Evolutionary conservation across 2,113 vertebrate species (phyloP), one percentile per base, ranked within the genome.

Genomic region (Nerophis ophidion): DNA sequence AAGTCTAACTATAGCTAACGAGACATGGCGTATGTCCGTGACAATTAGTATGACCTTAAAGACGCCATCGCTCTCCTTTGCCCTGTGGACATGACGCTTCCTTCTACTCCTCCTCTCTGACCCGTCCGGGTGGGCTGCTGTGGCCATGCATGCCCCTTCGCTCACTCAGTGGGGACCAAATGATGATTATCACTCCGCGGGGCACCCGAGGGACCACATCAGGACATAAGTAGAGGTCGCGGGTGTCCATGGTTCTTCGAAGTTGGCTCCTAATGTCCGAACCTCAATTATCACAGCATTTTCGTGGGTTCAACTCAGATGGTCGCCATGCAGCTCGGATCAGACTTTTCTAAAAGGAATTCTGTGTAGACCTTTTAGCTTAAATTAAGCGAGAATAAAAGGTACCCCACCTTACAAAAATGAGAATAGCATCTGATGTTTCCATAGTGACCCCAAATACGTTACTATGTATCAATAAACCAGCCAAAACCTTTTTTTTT

Each of bases 41-140:
- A 80, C 89, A 90, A 90, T 91, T 90, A 90, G 85, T 82, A 87
- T 89, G 88, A 89, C 87, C 90, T 91, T 89, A 88, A 84, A 81
- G 87, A 84, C 76, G 55, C 69, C 77, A 74, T 19, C 74, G 56
- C 48, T 52, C 42, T 67, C 64, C 62, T 74, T 74, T 79, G 77
- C 77, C 74, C 71, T 44, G 59, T 71, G 68, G 74, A 82, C 74
- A 26, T 68, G 44, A 59, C 48, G n/a, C 54, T 40, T 66, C 65
- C 67, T 72, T 66, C 55, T 63, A 61, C 81, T 79, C 70, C 61
- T 73, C 72, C 71, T 76, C 65, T 48, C 70, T 81, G 79, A 82
- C 85, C 88, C 79, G 1, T 26, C 26, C 26, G 6, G 71, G 80
- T 87, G 84, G 42, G 75, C 78, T 14, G 71, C 59, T 42, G 40